These are phyloP conservation scores for Ormyrus labotus DNA, from an alignment of 2,888 invertebrate species.

Conservation along the genomic window DNA sequence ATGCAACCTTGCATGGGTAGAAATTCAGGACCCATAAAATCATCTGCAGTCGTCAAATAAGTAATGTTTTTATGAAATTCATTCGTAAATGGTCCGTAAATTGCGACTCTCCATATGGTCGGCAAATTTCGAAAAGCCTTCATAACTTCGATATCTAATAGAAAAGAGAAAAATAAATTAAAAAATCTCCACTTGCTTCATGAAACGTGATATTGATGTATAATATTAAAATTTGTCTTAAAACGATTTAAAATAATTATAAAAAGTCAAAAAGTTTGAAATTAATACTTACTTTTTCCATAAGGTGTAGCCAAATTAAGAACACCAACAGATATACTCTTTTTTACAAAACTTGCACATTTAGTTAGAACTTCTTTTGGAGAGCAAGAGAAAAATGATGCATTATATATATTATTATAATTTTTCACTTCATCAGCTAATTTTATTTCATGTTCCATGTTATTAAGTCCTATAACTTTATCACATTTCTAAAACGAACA, in stretches of 20 bases:
- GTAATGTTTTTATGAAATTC: conserved; percentile 46
- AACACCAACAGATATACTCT: conserved; percentile 42
- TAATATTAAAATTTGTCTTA: conserved; percentile 1
- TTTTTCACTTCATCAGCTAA: conserved; percentile 46
- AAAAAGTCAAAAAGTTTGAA: conserved; percentile 2
- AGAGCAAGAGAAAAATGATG: conserved; percentile 42
- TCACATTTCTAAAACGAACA: conserved; percentile 47
- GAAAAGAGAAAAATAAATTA: background rate
- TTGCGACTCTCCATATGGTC: conserved; percentile 45
- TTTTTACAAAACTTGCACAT: conserved; percentile 42
- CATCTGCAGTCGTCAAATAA: conserved; percentile 37
- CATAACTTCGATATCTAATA: conserved; percentile 44
- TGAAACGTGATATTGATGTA: background rate
- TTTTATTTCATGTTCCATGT: conserved; percentile 40
- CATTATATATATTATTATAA: conserved; percentile 45
- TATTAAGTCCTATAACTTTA: conserved; percentile 53
- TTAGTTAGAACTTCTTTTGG: conserved; percentile 50
- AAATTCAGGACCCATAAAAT: conserved; percentile 41
- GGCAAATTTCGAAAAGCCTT: conserved; percentile 48
- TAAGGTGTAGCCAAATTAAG: conserved; percentile 41
- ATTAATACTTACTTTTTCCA: conserved; percentile 51
- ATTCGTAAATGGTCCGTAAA: conserved; percentile 48
- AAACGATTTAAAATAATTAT: background rate
- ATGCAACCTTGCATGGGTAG: conserved; percentile 52
- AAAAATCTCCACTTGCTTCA: background rate